Conservation (phyloP, 2,797 vertebrate species). For the Esox lucius region DNA sequence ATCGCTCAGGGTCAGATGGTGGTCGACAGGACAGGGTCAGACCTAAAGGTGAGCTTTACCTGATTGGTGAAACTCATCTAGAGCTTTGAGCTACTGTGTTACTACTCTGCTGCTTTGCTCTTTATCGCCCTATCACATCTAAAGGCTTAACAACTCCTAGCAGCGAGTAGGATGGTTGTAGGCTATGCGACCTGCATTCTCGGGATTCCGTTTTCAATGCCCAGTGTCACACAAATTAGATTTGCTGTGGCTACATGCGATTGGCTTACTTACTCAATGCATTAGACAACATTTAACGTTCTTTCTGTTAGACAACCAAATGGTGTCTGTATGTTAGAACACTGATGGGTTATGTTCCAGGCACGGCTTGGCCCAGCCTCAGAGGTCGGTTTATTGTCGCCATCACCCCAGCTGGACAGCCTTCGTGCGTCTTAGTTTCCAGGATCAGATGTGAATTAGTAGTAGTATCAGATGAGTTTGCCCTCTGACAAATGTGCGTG, state of each 20-base stretch:
- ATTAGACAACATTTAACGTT: neutral
- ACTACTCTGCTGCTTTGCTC: neutral
- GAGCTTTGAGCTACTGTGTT: neutral
- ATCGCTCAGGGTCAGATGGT: neutral
- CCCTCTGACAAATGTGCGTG: slow-evolving; percentile 45
- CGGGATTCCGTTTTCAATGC: neutral
- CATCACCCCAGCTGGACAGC: slow-evolving; percentile 19
- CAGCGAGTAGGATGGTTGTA: neutral
- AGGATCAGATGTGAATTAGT: slow-evolving; percentile 50
- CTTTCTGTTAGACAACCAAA: neutral
- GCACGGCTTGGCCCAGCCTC: neutral
- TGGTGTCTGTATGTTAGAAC: neutral
- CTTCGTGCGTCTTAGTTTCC: slow-evolving; percentile 24
- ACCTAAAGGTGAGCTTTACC: slow-evolving; percentile 4
- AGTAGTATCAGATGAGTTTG: slow-evolving; percentile 27
- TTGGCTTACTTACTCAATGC: neutral
- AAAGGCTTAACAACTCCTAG: neutral
- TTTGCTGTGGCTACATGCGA: neutral
- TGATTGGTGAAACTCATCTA: slow-evolving; percentile 4
- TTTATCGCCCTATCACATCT: neutral
- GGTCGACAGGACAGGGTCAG: neutral
- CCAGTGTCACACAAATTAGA: neutral
- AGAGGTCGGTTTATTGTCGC: neutral
- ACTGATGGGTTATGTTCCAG: neutral
- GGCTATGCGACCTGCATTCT: neutral